Conservation (phyloP, 2,888 invertebrate species). For the Uloborus plumipes region DNA sequence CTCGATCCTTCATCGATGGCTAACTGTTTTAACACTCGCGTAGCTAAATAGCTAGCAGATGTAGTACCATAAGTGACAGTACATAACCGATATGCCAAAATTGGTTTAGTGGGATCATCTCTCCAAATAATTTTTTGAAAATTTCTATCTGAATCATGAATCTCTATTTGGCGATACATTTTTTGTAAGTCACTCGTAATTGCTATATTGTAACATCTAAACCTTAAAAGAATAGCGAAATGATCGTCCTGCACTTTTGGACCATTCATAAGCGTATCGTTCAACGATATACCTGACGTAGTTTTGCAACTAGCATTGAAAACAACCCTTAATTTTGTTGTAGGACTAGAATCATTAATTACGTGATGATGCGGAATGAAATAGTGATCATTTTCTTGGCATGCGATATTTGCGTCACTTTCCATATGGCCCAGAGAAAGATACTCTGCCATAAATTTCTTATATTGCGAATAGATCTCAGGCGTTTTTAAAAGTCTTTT, state of each 20-base stretch:
- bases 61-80: slow-evolving; percentile 1
- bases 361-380: neutral
- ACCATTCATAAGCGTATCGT: slow-evolving; percentile 1
- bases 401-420: neutral
- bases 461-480: neutral
- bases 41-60: neutral
- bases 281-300: neutral
- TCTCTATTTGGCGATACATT: slow-evolving; percentile 32
- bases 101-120: neutral
- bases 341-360: slow-evolving; percentile 1
- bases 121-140: slow-evolving; percentile 21
- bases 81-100: neutral
- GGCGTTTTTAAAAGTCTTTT: neutral
- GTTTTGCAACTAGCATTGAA: neutral
- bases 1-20: neutral
- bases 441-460: neutral
- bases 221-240: neutral
- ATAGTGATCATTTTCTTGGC: neutral
- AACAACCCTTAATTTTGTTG: slow-evolving; percentile 8
- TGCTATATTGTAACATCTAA: neutral
- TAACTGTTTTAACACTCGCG: neutral
- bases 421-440: neutral
- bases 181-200: slow-evolving; percentile 11
- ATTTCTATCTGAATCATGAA: slow-evolving; percentile 5
- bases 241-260: neutral